phyloP scores from a whole-genome alignment of 2,797 vertebrate genomes.

The Chloroceryle inda region DNA sequence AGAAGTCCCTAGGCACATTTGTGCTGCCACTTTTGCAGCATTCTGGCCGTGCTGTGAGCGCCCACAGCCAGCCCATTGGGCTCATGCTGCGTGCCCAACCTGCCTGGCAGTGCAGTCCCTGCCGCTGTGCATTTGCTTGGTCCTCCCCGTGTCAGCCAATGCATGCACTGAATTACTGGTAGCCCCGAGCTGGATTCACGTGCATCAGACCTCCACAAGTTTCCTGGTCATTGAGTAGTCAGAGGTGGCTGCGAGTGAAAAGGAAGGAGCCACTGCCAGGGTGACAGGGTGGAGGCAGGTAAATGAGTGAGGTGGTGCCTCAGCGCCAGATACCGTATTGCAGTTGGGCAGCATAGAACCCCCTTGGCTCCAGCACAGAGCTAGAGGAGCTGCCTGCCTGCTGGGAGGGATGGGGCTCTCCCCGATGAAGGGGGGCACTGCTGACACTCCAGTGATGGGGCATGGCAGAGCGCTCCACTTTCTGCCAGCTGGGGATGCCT shows the following conservation, averaged over 20 bases:
- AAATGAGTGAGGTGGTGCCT: not conserved
- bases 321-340: no score
- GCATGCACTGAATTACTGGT: rapidly evolving
- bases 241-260: not conserved
- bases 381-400: not conserved
- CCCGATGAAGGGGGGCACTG: no score
- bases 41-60: rapidly evolving
- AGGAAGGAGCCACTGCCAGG: not conserved
- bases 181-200: not conserved
- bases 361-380: not conserved
- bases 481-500: no score
- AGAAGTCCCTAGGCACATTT: not conserved
- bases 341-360: not conserved
- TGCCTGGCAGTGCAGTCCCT: rapidly evolving
- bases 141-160: not conserved
- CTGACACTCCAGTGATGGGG: no score
- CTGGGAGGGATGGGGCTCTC: not conserved
- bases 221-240: not conserved
- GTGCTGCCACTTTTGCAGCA: not conserved
- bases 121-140: not conserved
- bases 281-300: not conserved
- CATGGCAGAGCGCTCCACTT: no score
- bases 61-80: rapidly evolving
- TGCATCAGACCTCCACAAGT: not conserved
- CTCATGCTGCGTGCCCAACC: rapidly evolving